Base-by-base conservation (phyloP, 2,113 vertebrate species). In the Eidolon helvum region DNA sequence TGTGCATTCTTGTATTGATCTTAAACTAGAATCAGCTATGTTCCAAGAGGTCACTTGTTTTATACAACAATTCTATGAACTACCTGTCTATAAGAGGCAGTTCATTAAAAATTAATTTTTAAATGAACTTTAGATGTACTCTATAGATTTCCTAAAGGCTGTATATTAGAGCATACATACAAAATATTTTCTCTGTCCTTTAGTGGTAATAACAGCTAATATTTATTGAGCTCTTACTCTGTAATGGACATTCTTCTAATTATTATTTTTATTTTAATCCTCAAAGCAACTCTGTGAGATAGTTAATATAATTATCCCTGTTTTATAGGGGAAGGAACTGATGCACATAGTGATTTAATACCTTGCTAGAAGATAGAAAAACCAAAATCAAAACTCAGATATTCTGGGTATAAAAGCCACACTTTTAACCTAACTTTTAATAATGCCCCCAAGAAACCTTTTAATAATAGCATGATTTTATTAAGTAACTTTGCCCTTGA, bases 101-200 rank as follows among this genome's bases (percentile, higher is more conserved):
- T 87, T 92, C 71, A 96, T 97, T 97, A 96, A 97, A 97, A 94
- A 96, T 96, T 97, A 85, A 97, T 86, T 97, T 97, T 95, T 80
- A 92, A 97, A 63, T 97, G 92, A 97, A 93, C 94, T 93, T 96
- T 33, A 94, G 90, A 84, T 95, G 48, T 79, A 77, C 18, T 38
- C 3, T 92, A 93, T 97, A 75, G 80, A 95, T 96, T 93, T 95
- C 91, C 94, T 87, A 71, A 96, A 93, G 83, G 18, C 83, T 71
- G 11, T 19, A 30, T 72, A 33, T 65, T 87, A 66, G 50, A 72
- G 35, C 19, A 2, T 53, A n/a, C 61, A 40, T 78, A 82, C 15
- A 66, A 92, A 86, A 48, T 90, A 72, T 50, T 91, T 96, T 94
- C 69, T 87, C 95, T 77, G 79, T 68, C 55, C 28, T 72, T 35